Conservation (phyloP, 1,140 invertebrate genomes). For the Cydia amplana region DNA sequence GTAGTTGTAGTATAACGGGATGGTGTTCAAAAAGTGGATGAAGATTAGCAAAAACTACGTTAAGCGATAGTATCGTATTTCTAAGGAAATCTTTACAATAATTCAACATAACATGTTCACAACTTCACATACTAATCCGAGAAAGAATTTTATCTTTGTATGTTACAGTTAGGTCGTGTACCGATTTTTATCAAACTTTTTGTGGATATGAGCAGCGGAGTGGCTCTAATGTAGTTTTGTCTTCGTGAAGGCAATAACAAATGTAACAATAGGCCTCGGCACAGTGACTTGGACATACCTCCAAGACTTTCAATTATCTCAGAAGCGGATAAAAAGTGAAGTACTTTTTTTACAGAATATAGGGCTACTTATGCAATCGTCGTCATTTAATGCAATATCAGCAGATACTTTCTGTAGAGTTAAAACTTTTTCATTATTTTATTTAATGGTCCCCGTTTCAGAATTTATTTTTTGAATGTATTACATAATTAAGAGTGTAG, state of each 20-base stretch:
- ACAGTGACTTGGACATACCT: constrained; percentile 35
- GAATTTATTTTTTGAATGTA: background rate
- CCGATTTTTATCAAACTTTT: constrained; percentile 25
- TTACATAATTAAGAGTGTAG: constrained; percentile 38
- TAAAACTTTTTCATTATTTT: no score
- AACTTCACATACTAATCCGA: constrained; percentile 12
- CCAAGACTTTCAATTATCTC: constrained; percentile 36
- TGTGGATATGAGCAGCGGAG: constrained; percentile 34
- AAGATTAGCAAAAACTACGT: background rate
- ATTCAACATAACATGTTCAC: constrained; percentile 3
- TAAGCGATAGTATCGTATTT: background rate
- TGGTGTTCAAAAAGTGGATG: background rate
- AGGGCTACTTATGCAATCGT: constrained; percentile 15
- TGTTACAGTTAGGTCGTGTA: constrained; percentile 20
- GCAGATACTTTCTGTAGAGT: background rate
- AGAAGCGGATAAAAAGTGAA: constrained; percentile 9
- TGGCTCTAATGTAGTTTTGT: constrained; percentile 31
- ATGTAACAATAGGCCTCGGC: constrained; percentile 33
- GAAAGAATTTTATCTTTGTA: constrained; percentile 26
- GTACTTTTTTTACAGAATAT: constrained; percentile 4
- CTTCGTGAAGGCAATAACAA: constrained; percentile 38
- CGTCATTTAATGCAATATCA: background rate
- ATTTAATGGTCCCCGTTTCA: no score
- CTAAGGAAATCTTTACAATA: background rate
- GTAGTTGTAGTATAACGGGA: background rate